Base-by-base conservation (phyloP, 2,888 invertebrate species). In the Ennomos fuscantarius region DNA sequence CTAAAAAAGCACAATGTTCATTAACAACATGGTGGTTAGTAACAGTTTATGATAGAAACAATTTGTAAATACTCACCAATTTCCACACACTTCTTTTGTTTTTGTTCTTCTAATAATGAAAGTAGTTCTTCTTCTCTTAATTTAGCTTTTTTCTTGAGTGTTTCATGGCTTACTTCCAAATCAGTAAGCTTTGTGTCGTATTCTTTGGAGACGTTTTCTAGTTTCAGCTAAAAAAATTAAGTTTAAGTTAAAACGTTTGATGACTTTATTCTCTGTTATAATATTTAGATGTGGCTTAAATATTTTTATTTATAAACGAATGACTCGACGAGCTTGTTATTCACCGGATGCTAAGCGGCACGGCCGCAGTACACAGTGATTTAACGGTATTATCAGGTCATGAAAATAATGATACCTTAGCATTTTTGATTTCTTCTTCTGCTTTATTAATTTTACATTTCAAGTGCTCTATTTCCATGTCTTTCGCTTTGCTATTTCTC, bases 91-190 rank as follows among this genome's bases (percentile, higher is more conserved):
- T 75, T 79, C 45, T 72, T 83, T 9, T 62, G 53, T 55, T 64
- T 75, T 13, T 78, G 69, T 64, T 94, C 93, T 24, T 87, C 81
- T 33, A 94, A 68, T 0, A 86, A 76, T 1, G 87, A 87, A 0
- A 94, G 65, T 6, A 94, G 72, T 70, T 95, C 94, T 33, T 83
- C 81, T 79, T 94, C 94, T 49, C 94, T 85, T 1, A 74, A 81
- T 70, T 91, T 93, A 8, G 91, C 80, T 69, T 93, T 94, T 8
- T 79, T 82, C 74, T 92, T 88, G 8, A 93, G 79, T 13, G 87
- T 89, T 59, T 94, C 91, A 65, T 89, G 92, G 70, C 91, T 89
- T 50, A 93, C 93, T 72, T 94, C 93, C 66, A 78, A 82, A 62
- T 93, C 93, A 9, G 86, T 90, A 34, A 91, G 58, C 66, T 84